Base-by-base conservation (phyloP, 2,888 invertebrate genomes). In the Acanthococcus lagerstroemiae region DNA sequence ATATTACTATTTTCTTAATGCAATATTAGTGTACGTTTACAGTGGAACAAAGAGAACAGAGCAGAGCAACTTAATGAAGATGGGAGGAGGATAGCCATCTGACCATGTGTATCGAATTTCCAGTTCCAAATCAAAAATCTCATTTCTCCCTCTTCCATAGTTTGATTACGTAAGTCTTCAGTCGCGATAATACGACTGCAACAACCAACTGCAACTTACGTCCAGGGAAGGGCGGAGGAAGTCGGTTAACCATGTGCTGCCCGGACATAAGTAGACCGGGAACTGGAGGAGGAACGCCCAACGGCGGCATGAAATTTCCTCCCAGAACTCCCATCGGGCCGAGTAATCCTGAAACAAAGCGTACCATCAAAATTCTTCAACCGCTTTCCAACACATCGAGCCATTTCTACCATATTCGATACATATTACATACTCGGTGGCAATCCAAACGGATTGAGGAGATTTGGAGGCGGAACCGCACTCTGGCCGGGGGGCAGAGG, bases 231-330 rank as follows among this genome's bases (percentile, higher is more conserved):
- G 65, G 55, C 19, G 66, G 68, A 26, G 66, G 61, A 26, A 68
- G 45, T 22, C 66, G 15, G 22, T 66, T 60, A 9, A 78, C 70
- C 69, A 78, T 70, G 63, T 75, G 77, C 69, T 77, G 77, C 19
- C 75, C 72, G 74, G 78, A 74, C 71, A 78, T 71, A 65, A 70
- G 17, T 17, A 66, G 19, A 24, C 56, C 48, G 15, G 63, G 52
- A 54, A 54, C 80, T n/a, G 81, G 82, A 3, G 82, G 82, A 1
- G 82, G 82, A 3, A 82, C 80, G 17, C 80, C 80, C 57, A 79
- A 76, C 2, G 81, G 80, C 80, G 66, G 66, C 52, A 66, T 56
- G 48, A 56, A 56, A 27, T 55, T 55, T 19, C 46, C 48, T 1
- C 56, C 56, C 17, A 66, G 22, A 12, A 56, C 56, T 7, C 66